A percentile compares a stretch with the other conserved stretches of the same genome.
Evolutionary conservation across 2,797 vertebrate species (phyloP).

Genomic region (Lemur catta): DNA sequence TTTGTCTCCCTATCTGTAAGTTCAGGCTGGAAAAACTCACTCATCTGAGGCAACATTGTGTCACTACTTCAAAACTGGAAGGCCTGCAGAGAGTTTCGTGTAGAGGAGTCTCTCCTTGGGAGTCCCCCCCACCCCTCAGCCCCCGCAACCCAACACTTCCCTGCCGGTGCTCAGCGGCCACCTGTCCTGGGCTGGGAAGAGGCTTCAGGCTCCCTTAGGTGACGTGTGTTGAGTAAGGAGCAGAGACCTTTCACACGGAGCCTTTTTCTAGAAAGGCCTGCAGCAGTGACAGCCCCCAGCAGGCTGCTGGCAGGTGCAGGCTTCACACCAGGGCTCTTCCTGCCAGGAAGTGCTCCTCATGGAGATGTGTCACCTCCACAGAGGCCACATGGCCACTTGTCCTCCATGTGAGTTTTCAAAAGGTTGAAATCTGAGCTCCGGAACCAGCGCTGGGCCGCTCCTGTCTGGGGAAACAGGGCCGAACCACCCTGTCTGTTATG

Average conservation of each 20-base stretch:
- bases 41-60: too few species aligned
- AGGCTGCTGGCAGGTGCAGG: background rate
- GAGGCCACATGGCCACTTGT: background rate
- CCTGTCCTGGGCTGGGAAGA: background rate
- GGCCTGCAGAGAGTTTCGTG: fast-evolving
- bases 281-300: background rate
- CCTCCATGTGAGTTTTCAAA: background rate
- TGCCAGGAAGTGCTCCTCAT: background rate
- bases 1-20: background rate
- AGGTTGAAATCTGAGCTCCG: background rate
- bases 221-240: background rate
- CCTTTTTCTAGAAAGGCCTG: too few species aligned
- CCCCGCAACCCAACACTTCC: too few species aligned
- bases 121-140: fast-evolving
- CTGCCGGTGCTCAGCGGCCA: too few species aligned
- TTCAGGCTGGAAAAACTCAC: background rate
- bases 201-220: background rate
- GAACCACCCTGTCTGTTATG: too few species aligned
- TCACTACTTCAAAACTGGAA: background rate
- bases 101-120: fast-evolving
- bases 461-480: fast-evolving
- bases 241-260: background rate
- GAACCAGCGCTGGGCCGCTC: background rate
- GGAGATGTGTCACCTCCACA: background rate
- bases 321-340: background rate